Evolutionary conservation across 2,888 invertebrate species (phyloP).

Genomic region (Andrena hattorfiana): DNA sequence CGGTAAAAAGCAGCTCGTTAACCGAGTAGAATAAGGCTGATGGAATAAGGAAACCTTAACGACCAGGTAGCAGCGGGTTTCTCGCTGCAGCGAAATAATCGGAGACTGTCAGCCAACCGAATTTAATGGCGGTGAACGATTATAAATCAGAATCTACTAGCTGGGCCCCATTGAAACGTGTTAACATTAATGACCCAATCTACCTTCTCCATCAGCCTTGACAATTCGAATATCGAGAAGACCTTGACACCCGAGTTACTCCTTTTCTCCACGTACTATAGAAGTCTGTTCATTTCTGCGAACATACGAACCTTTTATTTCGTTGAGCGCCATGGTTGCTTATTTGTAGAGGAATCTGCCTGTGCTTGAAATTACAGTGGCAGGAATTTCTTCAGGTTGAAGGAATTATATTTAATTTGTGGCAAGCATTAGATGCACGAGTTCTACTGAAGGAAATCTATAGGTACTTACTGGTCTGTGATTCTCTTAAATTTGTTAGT

Average conservation of each 20-base stretch:
- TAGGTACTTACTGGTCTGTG: too few species aligned
- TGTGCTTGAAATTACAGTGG: too few species aligned
- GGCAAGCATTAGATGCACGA: too few species aligned
- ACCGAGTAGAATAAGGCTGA: background rate
- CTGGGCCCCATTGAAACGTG: conserved; percentile 23
- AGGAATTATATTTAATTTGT: too few species aligned
- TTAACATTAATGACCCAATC: conserved; percentile 40
- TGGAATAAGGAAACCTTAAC: conserved; percentile 6
- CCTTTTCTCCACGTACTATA: background rate
- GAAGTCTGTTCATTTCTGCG: too few species aligned
- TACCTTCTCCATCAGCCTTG: conserved; percentile 19
- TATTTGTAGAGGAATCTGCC: too few species aligned
- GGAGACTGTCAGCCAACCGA: background rate
- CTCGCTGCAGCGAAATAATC: conserved; percentile 10
- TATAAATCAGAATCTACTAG: conserved; percentile 18
- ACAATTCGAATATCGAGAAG: conserved; percentile 19
- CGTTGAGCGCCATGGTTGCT: too few species aligned
- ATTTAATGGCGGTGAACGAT: conserved; percentile 8
- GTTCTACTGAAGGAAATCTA: too few species aligned
- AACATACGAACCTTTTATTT: too few species aligned
- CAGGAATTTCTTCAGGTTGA: too few species aligned
- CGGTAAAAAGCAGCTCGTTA: conserved; percentile 5
- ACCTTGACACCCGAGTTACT: background rate
- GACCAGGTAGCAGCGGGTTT: background rate
- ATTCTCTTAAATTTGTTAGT: too few species aligned